A percentile compares a stretch with the other conserved stretches of the same genome.
phyloP scores from a whole-genome alignment of 30 jellyfish, hydroid and myxozoan genomes.

The Catostylus mosaicus region DNA sequence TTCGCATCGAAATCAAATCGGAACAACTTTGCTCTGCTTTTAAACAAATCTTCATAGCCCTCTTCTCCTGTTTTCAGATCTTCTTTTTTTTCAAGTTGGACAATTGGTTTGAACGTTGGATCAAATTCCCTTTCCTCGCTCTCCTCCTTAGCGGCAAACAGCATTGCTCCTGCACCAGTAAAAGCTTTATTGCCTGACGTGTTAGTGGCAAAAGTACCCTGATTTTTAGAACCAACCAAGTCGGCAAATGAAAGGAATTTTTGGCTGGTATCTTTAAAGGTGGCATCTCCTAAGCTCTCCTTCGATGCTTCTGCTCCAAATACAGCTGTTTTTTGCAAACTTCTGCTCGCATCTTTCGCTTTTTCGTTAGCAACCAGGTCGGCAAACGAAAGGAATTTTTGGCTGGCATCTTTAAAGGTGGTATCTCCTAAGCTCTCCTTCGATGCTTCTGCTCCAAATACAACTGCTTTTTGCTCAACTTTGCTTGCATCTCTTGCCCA shows the following conservation, averaged over 20 bases:
- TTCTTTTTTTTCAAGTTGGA: slow-evolving; percentile 44
- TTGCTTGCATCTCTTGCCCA: neutral
- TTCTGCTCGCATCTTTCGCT: too few relatives aligned
- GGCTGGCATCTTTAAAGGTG: too few relatives aligned
- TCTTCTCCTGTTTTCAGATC: slow-evolving; percentile 71
- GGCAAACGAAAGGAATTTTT: slow-evolving; percentile 39
- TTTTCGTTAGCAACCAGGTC: slow-evolving; percentile 50
- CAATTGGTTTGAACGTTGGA: slow-evolving; percentile 63
- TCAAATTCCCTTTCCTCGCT: slow-evolving; percentile 44
- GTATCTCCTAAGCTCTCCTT: neutral
- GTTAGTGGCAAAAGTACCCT: neutral
- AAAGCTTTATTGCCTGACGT: neutral
- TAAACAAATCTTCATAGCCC: slow-evolving; percentile 44
- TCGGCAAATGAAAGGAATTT: slow-evolving; percentile 56
- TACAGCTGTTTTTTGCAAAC: neutral
- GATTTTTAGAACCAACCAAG: neutral
- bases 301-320: neutral
- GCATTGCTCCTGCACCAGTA: slow-evolving; percentile 59
- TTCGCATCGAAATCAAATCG: slow-evolving; percentile 64
- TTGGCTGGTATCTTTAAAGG: too few relatives aligned
- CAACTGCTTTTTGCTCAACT: neutral
- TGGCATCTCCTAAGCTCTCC: neutral
- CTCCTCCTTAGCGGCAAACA: slow-evolving; percentile 33
- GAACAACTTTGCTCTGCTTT: slow-evolving; percentile 56
- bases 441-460: neutral